These are phyloP conservation scores for Torymus aiolomorphi DNA, from an alignment of 2,888 invertebrate genomes.

Conservation along the genomic window DNA sequence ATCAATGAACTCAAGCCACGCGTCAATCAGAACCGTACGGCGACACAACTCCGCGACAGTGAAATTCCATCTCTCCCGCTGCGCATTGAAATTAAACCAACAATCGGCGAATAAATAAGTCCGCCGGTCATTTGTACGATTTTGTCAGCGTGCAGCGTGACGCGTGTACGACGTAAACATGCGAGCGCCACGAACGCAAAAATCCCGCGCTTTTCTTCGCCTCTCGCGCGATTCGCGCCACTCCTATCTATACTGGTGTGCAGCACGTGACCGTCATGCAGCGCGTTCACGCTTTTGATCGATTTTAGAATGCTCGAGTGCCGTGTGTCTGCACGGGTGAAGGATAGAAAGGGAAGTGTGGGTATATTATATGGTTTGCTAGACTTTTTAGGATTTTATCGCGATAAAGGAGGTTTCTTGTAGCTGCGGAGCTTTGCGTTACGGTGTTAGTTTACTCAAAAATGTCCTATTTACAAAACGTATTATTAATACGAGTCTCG, in stretches of 20 bases:
- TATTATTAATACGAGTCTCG: too few species aligned
- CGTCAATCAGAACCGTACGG: too few species aligned
- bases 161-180: background rate
- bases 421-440: too few species aligned
- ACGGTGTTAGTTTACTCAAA: too few species aligned
- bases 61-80: background rate
- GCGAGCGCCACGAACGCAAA: background rate
- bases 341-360: background rate
- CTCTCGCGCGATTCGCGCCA: background rate
- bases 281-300: too few species aligned
- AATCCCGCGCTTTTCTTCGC: background rate
- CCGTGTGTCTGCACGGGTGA: background rate
- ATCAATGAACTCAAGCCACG: too few species aligned
- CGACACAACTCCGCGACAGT: too few species aligned
- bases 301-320: too few species aligned
- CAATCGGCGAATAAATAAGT: conserved; percentile 17
- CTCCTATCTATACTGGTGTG: conserved; percentile 19
- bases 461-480: too few species aligned
- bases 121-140: conserved; percentile 33
- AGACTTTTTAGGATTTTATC: too few species aligned
- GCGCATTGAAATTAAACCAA: background rate
- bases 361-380: too few species aligned
- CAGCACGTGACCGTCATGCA: conserved; percentile 8
- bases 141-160: background rate
- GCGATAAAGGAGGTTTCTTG: too few species aligned